Percentiles rank a stretch among this genome's conserved stretches.
Conservation (phyloP, 2,888 invertebrate genomes). For the Petrophora chlorosata region DNA sequence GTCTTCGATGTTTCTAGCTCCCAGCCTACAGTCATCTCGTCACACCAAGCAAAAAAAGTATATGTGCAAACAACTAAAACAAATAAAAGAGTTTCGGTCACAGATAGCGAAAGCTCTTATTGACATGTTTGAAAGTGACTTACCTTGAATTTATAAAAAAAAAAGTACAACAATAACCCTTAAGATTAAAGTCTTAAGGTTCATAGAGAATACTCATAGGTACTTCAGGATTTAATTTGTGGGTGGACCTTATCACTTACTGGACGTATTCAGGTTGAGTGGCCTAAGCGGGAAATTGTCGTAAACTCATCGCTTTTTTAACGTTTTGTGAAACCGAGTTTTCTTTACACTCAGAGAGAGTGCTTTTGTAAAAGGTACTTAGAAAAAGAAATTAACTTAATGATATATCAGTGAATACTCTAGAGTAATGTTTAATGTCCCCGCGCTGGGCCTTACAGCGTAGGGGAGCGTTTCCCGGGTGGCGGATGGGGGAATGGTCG, state of each 20-base stretch:
- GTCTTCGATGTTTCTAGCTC: no score
- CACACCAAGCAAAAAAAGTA: conserved; percentile 54
- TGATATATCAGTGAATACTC: no score
- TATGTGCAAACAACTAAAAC: conserved; percentile 70
- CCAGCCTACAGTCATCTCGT: conserved; percentile 39
- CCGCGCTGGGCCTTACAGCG: no score
- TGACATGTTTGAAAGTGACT: conserved; percentile 80
- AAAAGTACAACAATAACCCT: conserved; percentile 41
- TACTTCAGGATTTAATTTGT: conserved; percentile 44
- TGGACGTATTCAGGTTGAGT: conserved; percentile 74
- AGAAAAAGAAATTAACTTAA: no score
- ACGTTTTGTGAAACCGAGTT: not conserved
- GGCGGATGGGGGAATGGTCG: no score
- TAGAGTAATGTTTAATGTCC: no score
- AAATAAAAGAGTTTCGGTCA: conserved; percentile 73
- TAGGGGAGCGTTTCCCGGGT: no score
- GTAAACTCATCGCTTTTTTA: conserved; percentile 31
- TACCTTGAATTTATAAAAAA: conserved; percentile 41
- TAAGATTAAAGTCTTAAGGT: conserved; percentile 32
- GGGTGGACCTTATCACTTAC: conserved; percentile 66
- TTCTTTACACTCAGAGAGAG: not conserved
- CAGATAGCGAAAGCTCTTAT: conserved; percentile 82
- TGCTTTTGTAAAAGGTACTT: no score
- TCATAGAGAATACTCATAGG: conserved; percentile 35
- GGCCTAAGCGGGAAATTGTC: conserved; percentile 36